Percentiles rank a stretch among this genome's conserved stretches.
These are phyloP conservation scores for Coracias cyanogaster DNA, from an alignment of 2,797 vertebrate genomes.

Conservation along the genomic window DNA sequence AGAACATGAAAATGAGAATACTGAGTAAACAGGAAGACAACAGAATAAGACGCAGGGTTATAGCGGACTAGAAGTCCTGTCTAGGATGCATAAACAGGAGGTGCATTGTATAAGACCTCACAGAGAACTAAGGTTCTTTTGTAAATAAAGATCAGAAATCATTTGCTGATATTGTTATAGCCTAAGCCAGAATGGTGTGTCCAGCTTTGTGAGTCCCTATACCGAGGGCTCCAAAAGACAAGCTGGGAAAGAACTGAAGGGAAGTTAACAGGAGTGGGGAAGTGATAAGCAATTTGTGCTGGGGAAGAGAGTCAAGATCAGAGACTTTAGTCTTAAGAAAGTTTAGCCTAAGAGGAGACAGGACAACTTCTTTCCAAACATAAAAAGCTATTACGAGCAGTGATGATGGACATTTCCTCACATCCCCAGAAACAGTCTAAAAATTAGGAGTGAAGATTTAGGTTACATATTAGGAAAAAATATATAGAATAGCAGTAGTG, in stretches of 20 bases:
- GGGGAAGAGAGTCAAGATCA: neutral
- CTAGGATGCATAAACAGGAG: neutral
- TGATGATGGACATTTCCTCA: neutral
- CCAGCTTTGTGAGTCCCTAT: neutral
- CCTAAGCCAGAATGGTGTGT: neutral
- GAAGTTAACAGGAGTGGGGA: neutral
- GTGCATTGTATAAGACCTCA: neutral
- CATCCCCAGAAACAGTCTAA: neutral
- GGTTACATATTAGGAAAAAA: neutral
- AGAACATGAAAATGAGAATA: neutral
- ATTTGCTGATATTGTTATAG: neutral
- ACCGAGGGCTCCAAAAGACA: neutral
- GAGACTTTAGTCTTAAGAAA: neutral
- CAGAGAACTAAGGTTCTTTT: neutral
- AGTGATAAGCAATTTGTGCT: neutral
- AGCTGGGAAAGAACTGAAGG: neutral
- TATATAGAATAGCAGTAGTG: neutral
- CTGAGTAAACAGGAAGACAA: neutral
- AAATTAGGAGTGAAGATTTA: neutral
- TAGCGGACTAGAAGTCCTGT: neutral
- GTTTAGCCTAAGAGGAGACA: neutral
- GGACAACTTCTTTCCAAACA: neutral
- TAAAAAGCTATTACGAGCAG: neutral
- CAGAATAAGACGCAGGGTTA: neutral
- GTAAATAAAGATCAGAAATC: neutral